phyloP scores from a whole-genome alignment of 1,140 invertebrate genomes.

The Diploscapter pachys region DNA sequence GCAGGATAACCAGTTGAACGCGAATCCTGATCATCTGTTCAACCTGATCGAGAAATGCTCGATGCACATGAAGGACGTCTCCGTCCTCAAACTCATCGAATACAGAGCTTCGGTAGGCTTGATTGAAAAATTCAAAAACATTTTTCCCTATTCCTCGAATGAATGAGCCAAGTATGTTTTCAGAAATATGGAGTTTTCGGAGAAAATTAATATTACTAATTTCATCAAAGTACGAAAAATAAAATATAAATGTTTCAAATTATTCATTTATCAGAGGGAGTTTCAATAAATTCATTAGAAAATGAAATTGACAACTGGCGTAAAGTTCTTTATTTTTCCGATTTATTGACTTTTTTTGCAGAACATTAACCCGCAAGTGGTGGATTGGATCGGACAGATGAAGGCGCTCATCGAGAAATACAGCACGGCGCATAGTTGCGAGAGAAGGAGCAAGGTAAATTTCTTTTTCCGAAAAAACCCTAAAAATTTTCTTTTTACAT shows the following conservation, averaged over 20 bases:
- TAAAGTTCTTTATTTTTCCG: too few species aligned
- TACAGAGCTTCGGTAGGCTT: background rate
- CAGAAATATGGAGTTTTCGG: background rate
- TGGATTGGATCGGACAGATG: background rate
- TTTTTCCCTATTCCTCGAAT: too few species aligned
- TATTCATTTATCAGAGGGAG: too few species aligned
- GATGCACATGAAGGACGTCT: background rate
- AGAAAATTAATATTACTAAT: background rate
- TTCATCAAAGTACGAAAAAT: too few species aligned
- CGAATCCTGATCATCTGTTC: slow-evolving; percentile 1
- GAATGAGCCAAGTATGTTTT: too few species aligned
- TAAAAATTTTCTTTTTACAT: too few species aligned
- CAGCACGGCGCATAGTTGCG: too few species aligned
- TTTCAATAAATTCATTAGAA: too few species aligned
- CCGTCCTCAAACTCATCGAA: slow-evolving; percentile 2
- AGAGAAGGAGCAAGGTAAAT: too few species aligned
- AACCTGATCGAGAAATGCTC: background rate
- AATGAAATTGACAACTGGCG: too few species aligned
- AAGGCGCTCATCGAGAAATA: background rate
- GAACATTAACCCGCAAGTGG: background rate
- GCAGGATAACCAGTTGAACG: slow-evolving; percentile 3
- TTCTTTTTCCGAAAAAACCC: too few species aligned
- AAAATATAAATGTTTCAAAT: too few species aligned
- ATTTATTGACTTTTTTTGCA: background rate
- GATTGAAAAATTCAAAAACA: background rate